Base-by-base conservation (phyloP, 2,888 invertebrate genomes). In the Pheosia tremula region DNA sequence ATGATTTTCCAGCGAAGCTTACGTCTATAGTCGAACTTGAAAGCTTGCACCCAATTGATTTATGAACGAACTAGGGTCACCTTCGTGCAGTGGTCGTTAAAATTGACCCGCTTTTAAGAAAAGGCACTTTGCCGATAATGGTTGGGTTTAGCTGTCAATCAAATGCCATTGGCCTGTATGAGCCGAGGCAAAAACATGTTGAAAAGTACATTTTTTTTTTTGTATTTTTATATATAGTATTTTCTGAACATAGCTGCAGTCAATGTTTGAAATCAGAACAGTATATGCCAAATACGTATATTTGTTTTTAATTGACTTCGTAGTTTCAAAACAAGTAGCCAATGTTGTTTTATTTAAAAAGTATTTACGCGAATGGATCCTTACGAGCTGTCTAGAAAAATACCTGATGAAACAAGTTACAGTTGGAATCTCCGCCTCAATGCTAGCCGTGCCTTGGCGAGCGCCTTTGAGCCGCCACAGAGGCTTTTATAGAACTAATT, bases 401-500 rank as follows among this genome's bases (percentile, higher is more conserved):
- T 55, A 55, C 55, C 13, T 55, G n/a, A n/a, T 39, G n/a, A 39
- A 39, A 50, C 13, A 55, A 55, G 39, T 55, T 55, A n/a, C 38
- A 55, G 55, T 55, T 39, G 39, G 38, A 55, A 55, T 13, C 39
- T 55, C n/a, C 37, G 53, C 9, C 38, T 39, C 55, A 55, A 39
- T 55, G 36, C 39, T n/a, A 13, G 13, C 8, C 38, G 3, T n/a
- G 39, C 7, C 39, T 36, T n/a, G 39, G 3, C 5, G 39, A 39
- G 39, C n/a, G 38, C 55, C 55, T 55, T 55, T 55, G 55, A 55
- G 55, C 39, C 39, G 13, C 55, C 39, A n/a, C 39, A 8, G 55
- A 55, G 37, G 55, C 55, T 55, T 53, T 53, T 74, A 68, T 67
- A 74, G 70, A 68, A 65, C 68, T 70, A 68, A 74, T 74, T 74